These are phyloP conservation scores for Strix aluco DNA, from an alignment of 2,113 vertebrate genomes.

Conservation along the genomic window DNA sequence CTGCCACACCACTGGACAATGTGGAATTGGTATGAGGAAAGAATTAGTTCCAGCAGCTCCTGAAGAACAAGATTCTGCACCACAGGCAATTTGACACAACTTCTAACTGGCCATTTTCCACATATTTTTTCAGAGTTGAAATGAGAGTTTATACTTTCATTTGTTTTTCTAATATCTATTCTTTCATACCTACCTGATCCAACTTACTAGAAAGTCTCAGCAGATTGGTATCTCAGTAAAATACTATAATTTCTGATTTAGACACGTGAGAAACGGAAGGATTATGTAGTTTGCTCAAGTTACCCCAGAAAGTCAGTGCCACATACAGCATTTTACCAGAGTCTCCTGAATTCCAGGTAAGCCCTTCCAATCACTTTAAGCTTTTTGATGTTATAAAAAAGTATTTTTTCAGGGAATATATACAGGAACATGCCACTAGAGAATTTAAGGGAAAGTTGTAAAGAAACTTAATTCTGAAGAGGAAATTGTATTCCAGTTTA, in stretches of 20 bases:
- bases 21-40: slow-evolving; percentile 10
- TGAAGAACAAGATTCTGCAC: neutral
- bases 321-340: neutral
- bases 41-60: slow-evolving; percentile 50
- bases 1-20: slow-evolving; percentile 36
- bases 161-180: neutral
- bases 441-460: neutral
- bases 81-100: neutral
- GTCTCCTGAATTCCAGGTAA: neutral
- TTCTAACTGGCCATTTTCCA: neutral
- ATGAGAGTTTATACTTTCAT: neutral
- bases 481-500: neutral
- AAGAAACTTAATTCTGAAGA: neutral
- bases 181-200: neutral
- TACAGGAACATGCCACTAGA: neutral
- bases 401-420: neutral
- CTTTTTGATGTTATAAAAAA: neutral
- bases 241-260: neutral
- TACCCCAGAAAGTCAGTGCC: neutral
- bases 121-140: neutral
- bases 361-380: neutral
- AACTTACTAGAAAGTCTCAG: neutral
- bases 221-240: neutral
- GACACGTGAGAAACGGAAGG: neutral
- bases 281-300: neutral